Evolutionary conservation across 1,140 invertebrate genomes (phyloP).

Genomic region (Diachasma alloeum): DNA sequence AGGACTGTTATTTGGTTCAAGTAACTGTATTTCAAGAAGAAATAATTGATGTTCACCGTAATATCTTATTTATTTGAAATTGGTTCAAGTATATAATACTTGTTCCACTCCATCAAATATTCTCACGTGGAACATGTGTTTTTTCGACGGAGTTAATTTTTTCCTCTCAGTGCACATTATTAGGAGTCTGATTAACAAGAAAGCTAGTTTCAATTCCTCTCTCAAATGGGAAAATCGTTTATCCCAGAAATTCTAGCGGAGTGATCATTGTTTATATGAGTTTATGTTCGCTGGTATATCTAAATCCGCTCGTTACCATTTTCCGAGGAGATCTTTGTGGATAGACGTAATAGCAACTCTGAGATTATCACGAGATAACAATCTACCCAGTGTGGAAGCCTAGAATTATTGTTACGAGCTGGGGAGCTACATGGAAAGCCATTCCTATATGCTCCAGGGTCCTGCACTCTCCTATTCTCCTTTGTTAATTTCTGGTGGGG

Average conservation of each 20-base stretch:
- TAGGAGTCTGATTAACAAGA: too few relatives aligned
- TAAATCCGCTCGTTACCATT: constrained; percentile 27
- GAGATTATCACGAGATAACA: constrained; percentile 31
- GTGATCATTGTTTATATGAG: constrained; percentile 17
- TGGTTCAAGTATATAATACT: too few relatives aligned
- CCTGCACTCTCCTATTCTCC: constrained; percentile 18
- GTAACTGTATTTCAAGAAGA: too few relatives aligned
- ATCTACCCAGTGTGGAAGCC: constrained; percentile 16
- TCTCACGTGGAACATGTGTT: too few relatives aligned
- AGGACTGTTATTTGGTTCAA: too few relatives aligned
- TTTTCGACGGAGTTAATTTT: too few relatives aligned
- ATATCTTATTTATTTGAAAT: too few relatives aligned
- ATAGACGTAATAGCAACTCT: constrained; percentile 23
- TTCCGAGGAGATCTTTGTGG: constrained; percentile 9
- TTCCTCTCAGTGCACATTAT: too few relatives aligned
- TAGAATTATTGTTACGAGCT: constrained; percentile 32
- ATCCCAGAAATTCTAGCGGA: neutral
- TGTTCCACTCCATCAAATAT: too few relatives aligned
- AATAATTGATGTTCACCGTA: too few relatives aligned
- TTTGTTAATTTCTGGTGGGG: constrained; percentile 18
- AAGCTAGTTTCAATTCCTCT: neutral
- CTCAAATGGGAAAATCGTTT: neutral
- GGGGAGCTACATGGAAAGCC: constrained; percentile 22
- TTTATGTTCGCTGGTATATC: constrained; percentile 19
- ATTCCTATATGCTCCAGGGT: constrained; percentile 12